phyloP scores from a whole-genome alignment of 2,888 invertebrate genomes.

The Zhuqinia jingwanae region DNA sequence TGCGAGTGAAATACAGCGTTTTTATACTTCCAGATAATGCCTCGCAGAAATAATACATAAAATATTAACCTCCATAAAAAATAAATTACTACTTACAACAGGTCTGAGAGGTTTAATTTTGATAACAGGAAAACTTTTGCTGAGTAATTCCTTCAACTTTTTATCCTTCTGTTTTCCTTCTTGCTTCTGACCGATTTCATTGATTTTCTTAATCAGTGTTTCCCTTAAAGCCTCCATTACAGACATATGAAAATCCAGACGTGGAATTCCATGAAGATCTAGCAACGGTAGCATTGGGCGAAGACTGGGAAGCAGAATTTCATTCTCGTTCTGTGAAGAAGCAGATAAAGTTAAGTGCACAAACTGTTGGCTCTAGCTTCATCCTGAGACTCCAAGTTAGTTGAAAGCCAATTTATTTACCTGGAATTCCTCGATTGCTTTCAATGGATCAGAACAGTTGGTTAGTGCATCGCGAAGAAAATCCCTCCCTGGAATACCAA shows the following conservation, averaged over 20 bases:
- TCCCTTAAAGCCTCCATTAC: conserved; percentile 91
- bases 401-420: conserved; percentile 80
- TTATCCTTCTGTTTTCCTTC: conserved; percentile 88
- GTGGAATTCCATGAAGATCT: conserved; percentile 95
- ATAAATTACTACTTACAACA: conserved; percentile 85
- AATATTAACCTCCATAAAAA: too few relatives aligned
- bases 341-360: too few relatives aligned
- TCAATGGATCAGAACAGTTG: conserved; percentile 96
- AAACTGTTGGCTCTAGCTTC: too few relatives aligned
- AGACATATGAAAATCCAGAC: conserved; percentile 97
- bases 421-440: conserved; percentile 99
- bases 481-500: conserved; percentile 93
- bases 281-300: conserved; percentile 96
- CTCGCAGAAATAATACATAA: too few relatives aligned
- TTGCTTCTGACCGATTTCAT: conserved; percentile 88
- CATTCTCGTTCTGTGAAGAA: conserved; percentile 90
- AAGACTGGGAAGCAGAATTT: conserved; percentile 94
- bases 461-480: conserved; percentile 94
- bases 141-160: conserved; percentile 92
- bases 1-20: conserved; percentile 9
- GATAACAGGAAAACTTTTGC: conserved; percentile 96
- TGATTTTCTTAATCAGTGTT: conserved; percentile 89
- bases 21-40: background rate
- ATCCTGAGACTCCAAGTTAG: too few relatives aligned
- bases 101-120: conserved; percentile 94